phyloP scores from a whole-genome alignment of 2,888 invertebrate genomes.

The Apodemia mormo region DNA sequence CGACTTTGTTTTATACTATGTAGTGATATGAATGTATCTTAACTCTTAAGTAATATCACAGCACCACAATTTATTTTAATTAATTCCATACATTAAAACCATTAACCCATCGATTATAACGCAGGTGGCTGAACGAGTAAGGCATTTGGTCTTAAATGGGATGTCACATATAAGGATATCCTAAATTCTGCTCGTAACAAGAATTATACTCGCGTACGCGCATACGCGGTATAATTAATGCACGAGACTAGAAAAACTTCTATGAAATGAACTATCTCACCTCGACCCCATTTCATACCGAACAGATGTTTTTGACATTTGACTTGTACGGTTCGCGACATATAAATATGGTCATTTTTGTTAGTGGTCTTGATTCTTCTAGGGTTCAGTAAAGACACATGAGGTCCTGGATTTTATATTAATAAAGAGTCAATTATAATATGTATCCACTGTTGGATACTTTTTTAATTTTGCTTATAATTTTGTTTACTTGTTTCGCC shows the following conservation, averaged over 20 bases:
- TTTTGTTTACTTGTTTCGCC: too few species aligned
- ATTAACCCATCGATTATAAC: not conserved
- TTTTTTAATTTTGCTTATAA: too few species aligned
- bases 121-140: not conserved
- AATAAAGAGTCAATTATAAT: too few species aligned
- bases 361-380: too few species aligned
- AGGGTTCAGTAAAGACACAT: too few species aligned
- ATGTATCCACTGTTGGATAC: too few species aligned
- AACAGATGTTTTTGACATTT: slow-evolving; percentile 35
- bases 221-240: slow-evolving; percentile 1
- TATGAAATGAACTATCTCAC: slow-evolving; percentile 15
- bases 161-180: slow-evolving; percentile 12
- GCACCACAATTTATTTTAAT: not conserved
- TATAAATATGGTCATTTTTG: not conserved
- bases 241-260: slow-evolving; percentile 5
- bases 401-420: too few species aligned
- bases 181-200: not conserved
- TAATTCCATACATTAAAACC: not conserved
- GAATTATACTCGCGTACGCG: not conserved
- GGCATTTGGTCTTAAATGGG: not conserved
- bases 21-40: too few species aligned
- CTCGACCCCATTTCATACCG: slow-evolving; percentile 31
- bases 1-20: too few species aligned
- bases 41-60: too few species aligned
- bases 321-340: slow-evolving; percentile 6